Percentiles rank a stretch among this genome's conserved stretches.
Conservation (phyloP, 2,113 vertebrate genomes). For the Bagarius yarrelli region DNA sequence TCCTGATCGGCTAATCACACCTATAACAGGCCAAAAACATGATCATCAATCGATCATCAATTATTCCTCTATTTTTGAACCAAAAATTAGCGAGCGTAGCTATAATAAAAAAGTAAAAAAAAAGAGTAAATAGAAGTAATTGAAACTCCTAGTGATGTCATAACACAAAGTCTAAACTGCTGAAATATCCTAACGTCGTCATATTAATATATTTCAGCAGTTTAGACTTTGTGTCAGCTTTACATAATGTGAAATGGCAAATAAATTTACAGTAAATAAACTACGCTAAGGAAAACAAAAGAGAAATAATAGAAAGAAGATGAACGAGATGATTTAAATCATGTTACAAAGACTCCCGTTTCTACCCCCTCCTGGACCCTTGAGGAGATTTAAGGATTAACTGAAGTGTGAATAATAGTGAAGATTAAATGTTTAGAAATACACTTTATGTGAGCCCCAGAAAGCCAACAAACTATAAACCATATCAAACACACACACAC, state of each 20-base stretch:
- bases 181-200: not conserved
- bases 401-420: not conserved
- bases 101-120: conserved; percentile 33
- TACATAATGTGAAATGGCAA: not conserved
- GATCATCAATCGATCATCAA: conserved; percentile 67
- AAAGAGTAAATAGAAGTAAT: conserved; percentile 18
- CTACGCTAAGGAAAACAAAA: not conserved
- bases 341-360: not conserved
- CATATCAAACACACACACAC: too few species aligned
- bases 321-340: too few species aligned
- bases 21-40: conserved; percentile 58
- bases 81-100: conserved; percentile 11
- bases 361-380: not conserved
- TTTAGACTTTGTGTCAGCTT: not conserved
- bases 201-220: not conserved
- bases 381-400: not conserved
- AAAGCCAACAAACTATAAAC: too few species aligned
- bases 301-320: not conserved
- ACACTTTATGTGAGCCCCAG: too few species aligned
- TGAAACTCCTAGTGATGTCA: not conserved
- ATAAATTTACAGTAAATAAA: not conserved
- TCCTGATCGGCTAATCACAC: conserved; percentile 56
- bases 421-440: too few species aligned
- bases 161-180: not conserved
- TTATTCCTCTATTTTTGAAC: conserved; percentile 54